These are phyloP conservation scores for Allophyes oxyacanthae DNA, from an alignment of 2,888 invertebrate genomes.

Conservation along the genomic window DNA sequence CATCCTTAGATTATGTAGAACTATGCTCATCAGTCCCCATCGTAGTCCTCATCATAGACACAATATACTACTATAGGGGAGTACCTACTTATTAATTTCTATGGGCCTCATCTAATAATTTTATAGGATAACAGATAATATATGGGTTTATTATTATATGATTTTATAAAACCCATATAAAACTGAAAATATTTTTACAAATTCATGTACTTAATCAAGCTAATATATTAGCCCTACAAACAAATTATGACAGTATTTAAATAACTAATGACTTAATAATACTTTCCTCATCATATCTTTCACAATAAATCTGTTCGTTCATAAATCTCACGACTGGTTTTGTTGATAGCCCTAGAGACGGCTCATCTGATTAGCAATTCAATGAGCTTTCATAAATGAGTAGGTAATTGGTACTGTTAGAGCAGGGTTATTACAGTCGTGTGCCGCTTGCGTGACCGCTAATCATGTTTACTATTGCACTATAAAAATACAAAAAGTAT, in stretches of 20 bases:
- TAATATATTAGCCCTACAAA: not conserved
- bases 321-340: conserved; percentile 22
- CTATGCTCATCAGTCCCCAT: no score
- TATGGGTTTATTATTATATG: no score
- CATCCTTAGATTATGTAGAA: no score
- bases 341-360: conserved; percentile 30
- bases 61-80: no score
- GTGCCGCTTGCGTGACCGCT: conserved; percentile 19
- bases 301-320: conserved; percentile 7
- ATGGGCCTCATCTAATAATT: no score
- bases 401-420: conserved; percentile 67
- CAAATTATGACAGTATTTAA: conserved; percentile 2
- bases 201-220: not conserved
- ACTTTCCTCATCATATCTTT: conserved; percentile 9
- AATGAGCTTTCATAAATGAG: conserved; percentile 71
- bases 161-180: no score
- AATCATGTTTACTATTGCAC: conserved; percentile 26
- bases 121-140: no score
- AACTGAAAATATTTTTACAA: no score
- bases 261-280: conserved; percentile 12
- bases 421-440: conserved; percentile 21
- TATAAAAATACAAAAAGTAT: no score
- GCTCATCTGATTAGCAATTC: conserved; percentile 65
- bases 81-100: no score
- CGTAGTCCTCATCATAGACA: no score